phyloP scores from a whole-genome alignment of 2,888 invertebrate species.

The Tetranychus piercei region DNA sequence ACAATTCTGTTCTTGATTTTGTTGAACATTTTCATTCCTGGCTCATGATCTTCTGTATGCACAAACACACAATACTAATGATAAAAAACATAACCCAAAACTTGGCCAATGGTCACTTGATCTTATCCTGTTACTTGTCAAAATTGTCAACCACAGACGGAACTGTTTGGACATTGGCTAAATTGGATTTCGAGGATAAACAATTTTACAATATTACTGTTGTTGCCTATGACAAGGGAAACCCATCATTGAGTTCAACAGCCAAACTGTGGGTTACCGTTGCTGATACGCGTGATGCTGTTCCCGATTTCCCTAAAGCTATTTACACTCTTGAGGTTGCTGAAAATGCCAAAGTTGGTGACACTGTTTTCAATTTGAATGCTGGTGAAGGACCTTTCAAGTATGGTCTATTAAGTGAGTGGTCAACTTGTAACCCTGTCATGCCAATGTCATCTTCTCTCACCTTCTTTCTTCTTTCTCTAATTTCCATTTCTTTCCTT shows the following conservation, averaged over 20 bases:
- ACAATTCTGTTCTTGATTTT: background rate
- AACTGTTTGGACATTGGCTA: constrained; percentile 51
- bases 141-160: constrained; percentile 41
- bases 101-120: background rate
- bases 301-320: constrained; percentile 29
- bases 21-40: background rate
- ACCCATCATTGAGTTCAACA: constrained; percentile 58
- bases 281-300: constrained; percentile 29
- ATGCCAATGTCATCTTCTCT: background rate
- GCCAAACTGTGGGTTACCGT: constrained; percentile 38
- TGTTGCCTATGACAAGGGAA: constrained; percentile 64
- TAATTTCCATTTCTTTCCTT: background rate
- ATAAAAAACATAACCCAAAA: background rate
- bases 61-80: background rate
- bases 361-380: constrained; percentile 28
- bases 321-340: constrained; percentile 29
- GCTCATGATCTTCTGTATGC: background rate
- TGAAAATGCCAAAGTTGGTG: constrained; percentile 28
- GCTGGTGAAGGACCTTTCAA: constrained; percentile 30
- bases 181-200: constrained; percentile 50
- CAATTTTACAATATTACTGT: constrained; percentile 53
- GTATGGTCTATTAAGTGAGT: constrained; percentile 29
- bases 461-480: background rate
- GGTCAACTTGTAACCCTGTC: background rate
- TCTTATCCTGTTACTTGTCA: background rate